Percentiles rank a stretch among this genome's conserved stretches.
These are phyloP conservation scores for Danio aesculapii DNA, from an alignment of 2,797 vertebrate genomes.

Conservation along the genomic window DNA sequence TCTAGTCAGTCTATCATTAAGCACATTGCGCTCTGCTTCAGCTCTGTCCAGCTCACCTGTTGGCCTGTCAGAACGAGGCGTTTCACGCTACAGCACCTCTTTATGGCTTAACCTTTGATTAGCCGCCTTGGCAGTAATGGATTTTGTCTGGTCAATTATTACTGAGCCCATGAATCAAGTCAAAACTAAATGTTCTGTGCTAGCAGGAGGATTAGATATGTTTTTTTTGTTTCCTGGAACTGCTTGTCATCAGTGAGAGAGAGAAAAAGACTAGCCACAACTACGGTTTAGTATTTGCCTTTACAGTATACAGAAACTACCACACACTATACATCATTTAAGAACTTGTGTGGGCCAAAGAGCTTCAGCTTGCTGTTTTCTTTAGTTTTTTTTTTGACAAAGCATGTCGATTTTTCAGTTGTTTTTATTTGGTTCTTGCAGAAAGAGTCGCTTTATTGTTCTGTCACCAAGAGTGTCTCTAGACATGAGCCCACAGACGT, in stretches of 20 bases:
- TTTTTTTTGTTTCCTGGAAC: constrained; percentile 30
- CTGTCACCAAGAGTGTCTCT: constrained; percentile 23
- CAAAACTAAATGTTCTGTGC: constrained; percentile 25
- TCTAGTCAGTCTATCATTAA: constrained; percentile 40
- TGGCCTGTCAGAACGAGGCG: constrained; percentile 37
- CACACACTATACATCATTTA: constrained; percentile 19
- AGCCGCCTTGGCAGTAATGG: constrained; percentile 27
- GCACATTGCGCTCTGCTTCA: constrained; percentile 30
- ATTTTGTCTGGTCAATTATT: constrained; percentile 57
- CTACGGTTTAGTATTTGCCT: constrained; percentile 24
- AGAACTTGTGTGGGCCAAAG: constrained; percentile 26
- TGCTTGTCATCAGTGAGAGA: constrained; percentile 35
- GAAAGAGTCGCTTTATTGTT: constrained; percentile 20
- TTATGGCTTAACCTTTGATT: constrained; percentile 42
- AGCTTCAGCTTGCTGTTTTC: not conserved
- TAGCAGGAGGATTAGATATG: constrained; percentile 19
- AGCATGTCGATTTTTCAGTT: constrained; percentile 18
- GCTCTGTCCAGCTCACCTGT: constrained; percentile 49
- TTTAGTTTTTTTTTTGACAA: not conserved
- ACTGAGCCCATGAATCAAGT: constrained; percentile 40
- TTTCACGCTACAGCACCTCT: constrained; percentile 48
- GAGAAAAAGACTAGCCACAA: not conserved
- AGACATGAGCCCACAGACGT: constrained; percentile 31
- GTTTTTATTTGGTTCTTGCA: constrained; percentile 29
- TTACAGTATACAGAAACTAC: constrained; percentile 44